Conservation (phyloP, 2,888 invertebrate species). For the Spilarctia lutea region DNA sequence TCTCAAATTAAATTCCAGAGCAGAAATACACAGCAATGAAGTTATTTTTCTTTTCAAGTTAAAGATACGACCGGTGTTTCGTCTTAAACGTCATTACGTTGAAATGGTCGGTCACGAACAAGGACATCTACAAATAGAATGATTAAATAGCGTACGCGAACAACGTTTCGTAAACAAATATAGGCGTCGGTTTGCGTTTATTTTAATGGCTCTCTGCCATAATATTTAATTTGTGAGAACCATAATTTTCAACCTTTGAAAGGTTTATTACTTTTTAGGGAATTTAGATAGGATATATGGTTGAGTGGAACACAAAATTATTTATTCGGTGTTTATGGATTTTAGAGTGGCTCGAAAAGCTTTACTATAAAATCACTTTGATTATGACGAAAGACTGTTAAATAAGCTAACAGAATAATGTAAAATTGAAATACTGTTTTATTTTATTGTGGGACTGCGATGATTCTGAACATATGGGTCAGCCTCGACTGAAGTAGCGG, state of each 20-base stretch:
- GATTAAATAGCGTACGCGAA: not conserved
- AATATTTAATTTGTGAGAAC: not conserved
- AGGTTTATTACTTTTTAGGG: not conserved
- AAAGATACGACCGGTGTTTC: constrained; percentile 16
- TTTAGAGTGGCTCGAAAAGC: not conserved
- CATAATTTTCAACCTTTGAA: not conserved
- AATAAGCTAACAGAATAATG: not conserved
- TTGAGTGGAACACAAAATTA: not conserved
- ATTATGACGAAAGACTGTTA: not conserved
- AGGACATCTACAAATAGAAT: constrained; percentile 1
- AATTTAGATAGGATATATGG: not conserved
- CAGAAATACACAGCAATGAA: not conserved
- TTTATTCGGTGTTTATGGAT: not conserved
- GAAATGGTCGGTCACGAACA: constrained; percentile 22
- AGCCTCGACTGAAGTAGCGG: too few relatives aligned
- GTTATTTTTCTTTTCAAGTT: constrained; percentile 13
- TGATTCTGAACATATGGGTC: too few relatives aligned
- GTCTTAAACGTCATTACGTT: constrained; percentile 23
- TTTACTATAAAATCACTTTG: not conserved
- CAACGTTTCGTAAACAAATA: not conserved
- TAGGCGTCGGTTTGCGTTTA: not conserved
- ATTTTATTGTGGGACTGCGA: too few relatives aligned
- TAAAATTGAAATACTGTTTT: not conserved
- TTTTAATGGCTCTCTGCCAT: not conserved
- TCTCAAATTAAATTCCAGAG: not conserved